Evolutionary conservation across 2,888 invertebrate genomes (phyloP).

Genomic region (Drosophila nigricruria): DNA sequence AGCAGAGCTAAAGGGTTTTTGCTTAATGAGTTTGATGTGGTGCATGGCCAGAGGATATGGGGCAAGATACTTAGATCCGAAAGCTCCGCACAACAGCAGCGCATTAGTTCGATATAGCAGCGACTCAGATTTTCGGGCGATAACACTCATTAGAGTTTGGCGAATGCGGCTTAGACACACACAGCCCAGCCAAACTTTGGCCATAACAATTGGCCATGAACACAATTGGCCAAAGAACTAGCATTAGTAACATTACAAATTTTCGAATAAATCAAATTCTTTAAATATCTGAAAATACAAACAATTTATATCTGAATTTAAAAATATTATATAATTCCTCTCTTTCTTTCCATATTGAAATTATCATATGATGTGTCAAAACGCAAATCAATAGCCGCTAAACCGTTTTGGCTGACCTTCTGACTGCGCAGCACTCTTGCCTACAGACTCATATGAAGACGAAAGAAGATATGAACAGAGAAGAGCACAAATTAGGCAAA

Average conservation of each 20-base stretch:
- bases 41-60: conserved; percentile 1
- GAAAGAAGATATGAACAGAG: not conserved
- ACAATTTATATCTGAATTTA: not conserved
- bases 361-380: not conserved
- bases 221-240: conserved; percentile 44
- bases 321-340: not conserved
- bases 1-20: conserved; percentile 76
- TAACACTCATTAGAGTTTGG: conserved; percentile 72
- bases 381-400: not conserved
- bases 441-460: not conserved
- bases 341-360: not conserved
- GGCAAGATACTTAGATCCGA: conserved; percentile 20
- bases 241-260: not conserved
- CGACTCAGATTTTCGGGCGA: conserved; percentile 64
- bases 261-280: conserved; percentile 9
- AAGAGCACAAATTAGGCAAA: not conserved
- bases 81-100: conserved; percentile 17
- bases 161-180: conserved; percentile 52
- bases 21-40: conserved; percentile 71
- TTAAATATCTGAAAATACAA: not conserved
- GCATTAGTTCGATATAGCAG: conserved; percentile 25
- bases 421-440: not conserved
- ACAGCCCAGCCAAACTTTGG: conserved; percentile 49
- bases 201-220: conserved; percentile 72
- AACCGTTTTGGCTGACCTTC: not conserved